These are phyloP conservation scores for Tenthredo amoena DNA, from an alignment of 2,888 invertebrate genomes.

Conservation along the genomic window DNA sequence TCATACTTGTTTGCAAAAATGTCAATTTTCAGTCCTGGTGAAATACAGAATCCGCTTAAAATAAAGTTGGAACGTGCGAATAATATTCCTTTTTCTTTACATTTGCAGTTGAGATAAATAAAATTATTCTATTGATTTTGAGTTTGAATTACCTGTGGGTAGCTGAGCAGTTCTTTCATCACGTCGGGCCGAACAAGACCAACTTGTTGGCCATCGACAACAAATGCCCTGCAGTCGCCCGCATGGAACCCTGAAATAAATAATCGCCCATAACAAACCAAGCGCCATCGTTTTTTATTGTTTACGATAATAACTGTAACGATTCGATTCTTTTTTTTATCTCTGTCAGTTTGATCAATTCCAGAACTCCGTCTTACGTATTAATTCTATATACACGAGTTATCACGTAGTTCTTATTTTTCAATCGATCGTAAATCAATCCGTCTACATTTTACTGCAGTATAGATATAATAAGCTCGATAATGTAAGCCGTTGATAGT, in stretches of 20 bases:
- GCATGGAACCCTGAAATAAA: conserved; percentile 84
- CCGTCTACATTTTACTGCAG: not conserved
- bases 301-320: not conserved
- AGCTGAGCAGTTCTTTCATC: conserved; percentile 88
- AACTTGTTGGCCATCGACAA: conserved; percentile 93
- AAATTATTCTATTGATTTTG: not conserved
- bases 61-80: not conserved
- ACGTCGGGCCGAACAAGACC: conserved; percentile 93
- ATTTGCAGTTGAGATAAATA: not conserved
- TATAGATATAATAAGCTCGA: not conserved
- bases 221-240: conserved; percentile 91
- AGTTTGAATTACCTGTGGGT: conserved; percentile 85
- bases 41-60: not conserved
- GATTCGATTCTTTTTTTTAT: not conserved
- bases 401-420: not conserved
- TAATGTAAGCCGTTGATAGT: not conserved
- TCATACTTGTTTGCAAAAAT: not conserved
- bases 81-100: not conserved
- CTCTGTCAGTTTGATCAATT: not conserved
- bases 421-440: conserved; percentile 16
- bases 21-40: not conserved
- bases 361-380: not conserved
- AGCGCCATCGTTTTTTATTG: conserved; percentile 9
- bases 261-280: conserved; percentile 9
- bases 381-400: not conserved